phyloP scores from a whole-genome alignment of 2,113 vertebrate species.

The Ascaphus truei region DNA sequence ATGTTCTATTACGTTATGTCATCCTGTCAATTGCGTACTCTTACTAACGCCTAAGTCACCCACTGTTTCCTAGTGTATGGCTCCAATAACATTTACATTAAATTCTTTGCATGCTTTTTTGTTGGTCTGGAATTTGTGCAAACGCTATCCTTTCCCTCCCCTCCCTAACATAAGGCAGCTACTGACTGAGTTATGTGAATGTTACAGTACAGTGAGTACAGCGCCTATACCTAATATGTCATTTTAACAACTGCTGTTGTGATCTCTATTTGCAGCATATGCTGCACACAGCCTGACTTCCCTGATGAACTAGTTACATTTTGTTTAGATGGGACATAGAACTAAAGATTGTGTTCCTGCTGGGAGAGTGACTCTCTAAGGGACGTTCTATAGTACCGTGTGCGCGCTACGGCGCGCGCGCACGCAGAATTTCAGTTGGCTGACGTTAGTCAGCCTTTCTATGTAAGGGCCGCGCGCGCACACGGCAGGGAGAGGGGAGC shows the following conservation, averaged over 20 bases:
- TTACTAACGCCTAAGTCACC: background rate
- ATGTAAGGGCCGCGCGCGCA: no score
- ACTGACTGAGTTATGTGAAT: background rate
- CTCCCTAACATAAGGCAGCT: no score
- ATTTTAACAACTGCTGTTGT: background rate
- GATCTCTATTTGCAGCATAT: background rate
- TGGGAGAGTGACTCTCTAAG: no score
- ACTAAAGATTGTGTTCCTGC: no score
- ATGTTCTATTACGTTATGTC: no score
- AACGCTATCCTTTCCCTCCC: background rate
- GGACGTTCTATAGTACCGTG: no score
- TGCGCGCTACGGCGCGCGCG: no score
- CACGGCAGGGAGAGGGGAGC: no score
- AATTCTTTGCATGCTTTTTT: background rate
- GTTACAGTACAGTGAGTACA: background rate
- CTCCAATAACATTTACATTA: background rate
- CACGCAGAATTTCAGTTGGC: no score
- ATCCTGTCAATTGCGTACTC: background rate
- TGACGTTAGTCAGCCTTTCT: no score
- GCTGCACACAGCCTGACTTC: background rate
- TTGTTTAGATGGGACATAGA: no score
- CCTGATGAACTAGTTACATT: no score
- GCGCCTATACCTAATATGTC: background rate
- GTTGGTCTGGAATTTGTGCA: background rate
- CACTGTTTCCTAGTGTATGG: background rate